A percentile compares a stretch with the other conserved stretches of the same genome.
These are phyloP conservation scores for Chromis chromis DNA, from an alignment of 2,797 vertebrate species.

Conservation along the genomic window DNA sequence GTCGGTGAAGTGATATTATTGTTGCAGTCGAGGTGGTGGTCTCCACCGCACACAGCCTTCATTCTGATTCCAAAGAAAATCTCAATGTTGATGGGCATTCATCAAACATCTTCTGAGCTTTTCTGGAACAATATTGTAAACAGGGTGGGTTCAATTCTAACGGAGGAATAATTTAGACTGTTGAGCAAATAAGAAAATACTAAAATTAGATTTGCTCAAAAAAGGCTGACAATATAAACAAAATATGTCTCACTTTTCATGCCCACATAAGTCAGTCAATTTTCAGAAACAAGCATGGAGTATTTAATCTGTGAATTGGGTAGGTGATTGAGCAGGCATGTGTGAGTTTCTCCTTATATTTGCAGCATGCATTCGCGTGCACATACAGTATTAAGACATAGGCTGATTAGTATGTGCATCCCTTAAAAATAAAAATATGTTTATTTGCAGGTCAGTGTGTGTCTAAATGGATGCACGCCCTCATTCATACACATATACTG, in stretches of 20 bases:
- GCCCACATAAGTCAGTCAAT: not conserved
- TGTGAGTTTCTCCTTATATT: not conserved
- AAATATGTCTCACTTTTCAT: not conserved
- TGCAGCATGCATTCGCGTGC: not conserved
- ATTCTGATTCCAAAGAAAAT: constrained; percentile 1
- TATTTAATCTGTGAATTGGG: not conserved
- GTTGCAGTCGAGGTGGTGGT: not conserved
- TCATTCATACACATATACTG: not conserved
- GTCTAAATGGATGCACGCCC: not conserved
- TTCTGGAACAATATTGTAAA: too few relatives aligned
- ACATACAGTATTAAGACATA: too few relatives aligned
- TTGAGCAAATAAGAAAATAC: too few relatives aligned
- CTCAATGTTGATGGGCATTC: not conserved
- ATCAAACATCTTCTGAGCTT: not conserved
- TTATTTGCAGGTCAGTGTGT: not conserved
- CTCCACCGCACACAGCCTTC: not conserved
- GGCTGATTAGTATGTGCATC: too few relatives aligned
- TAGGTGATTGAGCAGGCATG: not conserved
- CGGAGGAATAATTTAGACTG: not conserved
- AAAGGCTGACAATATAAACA: not conserved
- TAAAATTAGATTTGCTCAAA: not conserved
- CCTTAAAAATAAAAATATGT: not conserved
- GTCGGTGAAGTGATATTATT: constrained; percentile 22
- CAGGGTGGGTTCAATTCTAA: not conserved
- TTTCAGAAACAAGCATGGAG: not conserved